Conservation (phyloP, 2,888 invertebrate species). For the Synergus japonicus region DNA sequence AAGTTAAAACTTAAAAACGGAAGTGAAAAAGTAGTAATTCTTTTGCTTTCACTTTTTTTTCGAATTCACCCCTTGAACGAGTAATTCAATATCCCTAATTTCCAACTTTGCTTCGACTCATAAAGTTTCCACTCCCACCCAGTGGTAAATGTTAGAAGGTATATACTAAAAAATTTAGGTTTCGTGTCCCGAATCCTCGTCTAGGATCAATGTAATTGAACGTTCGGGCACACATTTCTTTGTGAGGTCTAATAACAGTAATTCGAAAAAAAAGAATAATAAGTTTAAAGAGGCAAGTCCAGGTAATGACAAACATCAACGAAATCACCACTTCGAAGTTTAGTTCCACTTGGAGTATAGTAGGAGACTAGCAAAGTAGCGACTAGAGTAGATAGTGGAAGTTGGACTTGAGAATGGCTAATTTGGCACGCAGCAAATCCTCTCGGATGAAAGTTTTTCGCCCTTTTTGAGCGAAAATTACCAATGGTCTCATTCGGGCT, state of each 20-base stretch:
- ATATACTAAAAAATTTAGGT: not conserved
- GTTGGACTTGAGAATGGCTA: not conserved
- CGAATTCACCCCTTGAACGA: not conserved
- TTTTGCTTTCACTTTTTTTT: fast-evolving
- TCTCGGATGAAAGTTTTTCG: not conserved
- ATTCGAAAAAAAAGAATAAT: constrained; percentile 2
- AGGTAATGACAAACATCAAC: constrained; percentile 1
- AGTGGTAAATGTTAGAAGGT: not conserved
- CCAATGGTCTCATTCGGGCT: not conserved
- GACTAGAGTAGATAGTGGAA: not conserved
- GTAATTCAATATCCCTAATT: not conserved
- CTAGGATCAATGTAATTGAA: not conserved
- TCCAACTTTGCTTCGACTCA: not conserved
- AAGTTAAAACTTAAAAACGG: not conserved
- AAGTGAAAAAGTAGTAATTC: not conserved
- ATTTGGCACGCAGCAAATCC: constrained; percentile 15
- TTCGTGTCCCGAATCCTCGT: not conserved
- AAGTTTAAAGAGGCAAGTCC: constrained; percentile 1
- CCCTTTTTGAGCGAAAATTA: constrained; percentile 6
- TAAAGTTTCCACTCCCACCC: not conserved
- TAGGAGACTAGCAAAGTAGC: not conserved
- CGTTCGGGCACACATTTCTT: not conserved
- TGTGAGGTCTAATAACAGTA: not conserved
- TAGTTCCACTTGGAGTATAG: not conserved
- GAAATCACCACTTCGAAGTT: not conserved